A percentile compares a stretch with the other conserved stretches of the same genome.
Conservation (phyloP, 2,797 vertebrate species). For the Lagocephalus sceleratus region DNA sequence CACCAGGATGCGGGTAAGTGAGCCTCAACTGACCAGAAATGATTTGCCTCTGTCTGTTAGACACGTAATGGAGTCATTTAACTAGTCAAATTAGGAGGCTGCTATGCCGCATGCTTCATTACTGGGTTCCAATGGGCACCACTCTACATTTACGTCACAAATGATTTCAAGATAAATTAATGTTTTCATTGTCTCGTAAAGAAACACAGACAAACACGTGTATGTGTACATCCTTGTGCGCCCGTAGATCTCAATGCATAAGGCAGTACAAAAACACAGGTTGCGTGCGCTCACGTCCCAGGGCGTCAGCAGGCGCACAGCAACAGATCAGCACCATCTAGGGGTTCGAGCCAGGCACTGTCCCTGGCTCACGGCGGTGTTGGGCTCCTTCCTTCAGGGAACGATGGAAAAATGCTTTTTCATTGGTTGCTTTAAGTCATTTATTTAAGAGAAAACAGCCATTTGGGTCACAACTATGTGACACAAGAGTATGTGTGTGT, state of each 20-base stretch:
- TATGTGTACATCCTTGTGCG: slow-evolving; percentile 32
- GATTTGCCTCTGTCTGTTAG: slow-evolving; percentile 99
- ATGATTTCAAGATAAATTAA: slow-evolving; percentile 99
- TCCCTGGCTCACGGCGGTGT: neutral
- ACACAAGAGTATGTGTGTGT: slow-evolving; percentile 13
- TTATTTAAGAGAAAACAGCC: slow-evolving; percentile 24
- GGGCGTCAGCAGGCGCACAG: slow-evolving; percentile 21
- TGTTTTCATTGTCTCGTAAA: slow-evolving; percentile 93
- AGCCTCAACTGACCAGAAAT: slow-evolving; percentile 99
- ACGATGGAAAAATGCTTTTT: slow-evolving; percentile 21
- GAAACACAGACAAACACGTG: slow-evolving; percentile 28
- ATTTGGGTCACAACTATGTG: slow-evolving; percentile 30
- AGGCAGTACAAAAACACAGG: slow-evolving; percentile 32
- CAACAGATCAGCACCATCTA: slow-evolving; percentile 91
- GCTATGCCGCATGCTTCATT: slow-evolving; percentile 99
- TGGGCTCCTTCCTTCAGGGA: slow-evolving; percentile 9
- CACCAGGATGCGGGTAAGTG: slow-evolving; percentile 97
- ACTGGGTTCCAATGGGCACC: slow-evolving; percentile 97
- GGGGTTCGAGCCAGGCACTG: slow-evolving; percentile 62
- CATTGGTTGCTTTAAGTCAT: slow-evolving; percentile 30
- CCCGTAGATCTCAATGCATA: slow-evolving; percentile 26
- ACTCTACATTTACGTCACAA: slow-evolving; percentile 99
- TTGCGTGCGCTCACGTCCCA: slow-evolving; percentile 50
- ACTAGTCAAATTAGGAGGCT: slow-evolving; percentile 99
- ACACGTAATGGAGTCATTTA: slow-evolving; percentile 99